Percentiles rank a stretch among this genome's conserved stretches.
Conservation (phyloP, 2,888 invertebrate genomes). For the Plebejus argus region DNA sequence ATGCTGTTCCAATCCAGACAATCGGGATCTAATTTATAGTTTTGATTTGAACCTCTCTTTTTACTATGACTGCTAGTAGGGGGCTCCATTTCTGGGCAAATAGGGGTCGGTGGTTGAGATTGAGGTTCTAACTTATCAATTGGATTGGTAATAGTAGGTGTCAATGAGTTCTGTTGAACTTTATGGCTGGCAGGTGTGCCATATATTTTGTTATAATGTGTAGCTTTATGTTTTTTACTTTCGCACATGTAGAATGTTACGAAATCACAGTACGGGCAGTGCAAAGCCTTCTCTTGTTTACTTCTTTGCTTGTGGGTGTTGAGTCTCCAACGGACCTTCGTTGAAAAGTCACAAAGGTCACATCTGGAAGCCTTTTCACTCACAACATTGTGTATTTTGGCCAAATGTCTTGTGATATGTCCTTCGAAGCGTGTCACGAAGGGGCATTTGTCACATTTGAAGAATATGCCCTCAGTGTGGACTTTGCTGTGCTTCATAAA, state of each 20-base stretch:
- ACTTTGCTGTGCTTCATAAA: constrained; percentile 46
- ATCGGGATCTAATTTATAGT: constrained; percentile 54
- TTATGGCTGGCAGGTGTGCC: constrained; percentile 35
- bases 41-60: constrained; percentile 37
- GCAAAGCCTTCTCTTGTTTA: constrained; percentile 47
- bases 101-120: not conserved
- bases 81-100: not conserved
- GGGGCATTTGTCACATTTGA: constrained; percentile 60
- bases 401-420: constrained; percentile 59
- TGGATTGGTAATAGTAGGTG: not conserved
- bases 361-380: constrained; percentile 57
- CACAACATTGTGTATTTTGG: constrained; percentile 60
- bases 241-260: constrained; percentile 58
- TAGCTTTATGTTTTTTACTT: constrained; percentile 55
- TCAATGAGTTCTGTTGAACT: not conserved
- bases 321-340: constrained; percentile 57
- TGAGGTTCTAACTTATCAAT: not conserved
- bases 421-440: constrained; percentile 61
- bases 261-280: constrained; percentile 56
- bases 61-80: constrained; percentile 22
- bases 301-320: constrained; percentile 59
- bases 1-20: constrained; percentile 59
- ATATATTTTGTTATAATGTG: constrained; percentile 45
- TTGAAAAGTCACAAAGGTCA: constrained; percentile 59
- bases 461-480: constrained; percentile 44